Evolutionary conservation across 2,797 vertebrate genomes (phyloP), one percentile per base, ranked within the genome.

Genomic region (Paedocypris micromegethes): DNA sequence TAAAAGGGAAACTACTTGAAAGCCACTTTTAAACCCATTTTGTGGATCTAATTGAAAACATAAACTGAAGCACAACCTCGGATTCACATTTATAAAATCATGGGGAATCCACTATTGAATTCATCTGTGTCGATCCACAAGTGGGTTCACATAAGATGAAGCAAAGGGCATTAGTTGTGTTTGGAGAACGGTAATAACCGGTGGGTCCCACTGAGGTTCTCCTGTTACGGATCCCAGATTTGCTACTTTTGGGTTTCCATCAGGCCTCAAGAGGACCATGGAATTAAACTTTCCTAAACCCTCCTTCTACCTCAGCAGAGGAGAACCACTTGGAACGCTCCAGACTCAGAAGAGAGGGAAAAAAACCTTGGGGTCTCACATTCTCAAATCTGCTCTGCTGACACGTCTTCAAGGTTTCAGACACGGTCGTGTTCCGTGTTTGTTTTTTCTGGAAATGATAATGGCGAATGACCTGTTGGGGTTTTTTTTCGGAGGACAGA

Each of bases 231-330:
- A 63, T 60, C 52, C 45, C 46, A 68, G 72, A 74, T 70, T 57
- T 5, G 41, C 66, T 68, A 60, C 73, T 8, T 73, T 76, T 77
- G 64, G 61, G 70, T 79, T 79, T 77, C 74, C 69, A 76, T 44
- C 5, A 48, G 41, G 61, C 55, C 79, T 74, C 70, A 3, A 5
- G 79, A 79, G 79, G 70, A 76, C 74, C 53, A 41, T 76, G 75
- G 79, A 81, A 81, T 81, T 67, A 76, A 76, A 81, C 60, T 79
- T 79, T 81, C 77, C 79, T 76, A 75, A 77, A 77, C 69, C 65
- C 59, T 53, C 37, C 57, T 58, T 54, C 72, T 70, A 63, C 43
- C 64, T 70, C 58, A 75, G 68, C 59, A 55, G 66, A 75, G 66
- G 46, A 65, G 62, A 78, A 67, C 64, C 50, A 9, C 55, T 53